Evolutionary conservation across 2,888 invertebrate species (phyloP), one percentile per base, ranked within the genome.

Genomic region (Perithous albicinctus): DNA sequence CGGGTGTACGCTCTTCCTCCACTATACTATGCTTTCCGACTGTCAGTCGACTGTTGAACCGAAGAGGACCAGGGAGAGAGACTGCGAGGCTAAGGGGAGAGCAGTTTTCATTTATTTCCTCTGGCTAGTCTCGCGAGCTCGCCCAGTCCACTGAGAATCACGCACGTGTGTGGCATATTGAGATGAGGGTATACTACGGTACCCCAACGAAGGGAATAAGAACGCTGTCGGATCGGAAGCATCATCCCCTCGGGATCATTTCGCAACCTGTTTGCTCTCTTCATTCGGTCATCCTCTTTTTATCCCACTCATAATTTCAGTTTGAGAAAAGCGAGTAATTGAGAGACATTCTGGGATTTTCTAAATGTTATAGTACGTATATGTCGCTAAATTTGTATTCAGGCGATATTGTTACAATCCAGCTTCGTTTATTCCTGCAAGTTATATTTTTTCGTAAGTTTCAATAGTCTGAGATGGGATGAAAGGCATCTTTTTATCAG

Each of bases 81-180:
- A 56, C n/a, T n/a, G n/a, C n/a, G 35, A 35, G 61, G 63, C 26
- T 43, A 51, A 35, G 63, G 41, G 74, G 73, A 51, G 48, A 81
- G 67, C 75, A 82, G 76, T 77, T 85, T 84, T 84, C 83, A 85
- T 85, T 85, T 85, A 85, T 85, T 84, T 85, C 38, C 61, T 70
- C 80, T 59, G 59, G 69, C 35, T 69, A 78, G 77, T 77, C 79
- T 64, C 80, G 80, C 74, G 78, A 51, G 74, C 56, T 67, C 66
- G 51, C 70, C 75, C 75, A 66, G 73, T 66, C 76, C 79, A 64
- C 69, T 59, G 66, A 80, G 76, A 78, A 67, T 73, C 75, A 74
- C 74, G 75, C 80, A 83, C 83, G 83, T 80, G 82, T 75, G 70
- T 80, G 74, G 83, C 83, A 85, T 85, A 85, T 84, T 80, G 80